Evolutionary conservation across 2,888 invertebrate species (phyloP), one percentile per base, ranked within the genome.

Genomic region (Sinotaia quadrata): DNA sequence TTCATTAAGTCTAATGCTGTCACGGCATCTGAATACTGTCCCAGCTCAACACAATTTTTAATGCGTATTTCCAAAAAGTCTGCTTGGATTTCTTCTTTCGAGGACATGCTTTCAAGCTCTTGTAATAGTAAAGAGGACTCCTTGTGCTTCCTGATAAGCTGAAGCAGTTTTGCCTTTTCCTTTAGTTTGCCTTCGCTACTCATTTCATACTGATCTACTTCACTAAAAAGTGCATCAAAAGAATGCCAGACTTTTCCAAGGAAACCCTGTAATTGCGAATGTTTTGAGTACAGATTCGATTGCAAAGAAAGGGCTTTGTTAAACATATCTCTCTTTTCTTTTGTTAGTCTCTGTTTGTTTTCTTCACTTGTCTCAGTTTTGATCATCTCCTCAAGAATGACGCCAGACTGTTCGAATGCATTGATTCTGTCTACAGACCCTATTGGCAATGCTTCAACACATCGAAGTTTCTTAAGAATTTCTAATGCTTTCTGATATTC

Each of bases 351-450:
- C 18, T 29, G 24, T 27, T 54, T 54, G 18, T 29, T 24, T 3
- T 21, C 27, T 54, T 54, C 31, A 5, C 29, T 29, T 1, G 24
- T 54, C 31, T 54, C 54, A 7, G 18, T 54, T 31, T 54, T 29
- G 27, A 15, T 29, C 27, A 54, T 54, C 10, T n/a, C 27, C 54
- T 29, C 29, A 10, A 29, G 8, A 24, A 54, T 54, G 8, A 54
- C 27, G 3, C 54, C 54, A 29, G 54, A 18, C 29, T 54, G 54
- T 5, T 54, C 54, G 21, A 18, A 54, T 8, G 54, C 54, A 29
- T 24, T 54, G 29, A 54, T 31, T 54, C 18, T 54, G 18, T 54
- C 54, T 18, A 54, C 24, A 21, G 54, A 15, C 29, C 54, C 54
- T 24, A 18, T 29, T 24, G 10, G 8, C 27, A 27, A 8, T 2